These are phyloP conservation scores for Crax fasciolata DNA, from an alignment of 2,797 vertebrate genomes.

Conservation along the genomic window DNA sequence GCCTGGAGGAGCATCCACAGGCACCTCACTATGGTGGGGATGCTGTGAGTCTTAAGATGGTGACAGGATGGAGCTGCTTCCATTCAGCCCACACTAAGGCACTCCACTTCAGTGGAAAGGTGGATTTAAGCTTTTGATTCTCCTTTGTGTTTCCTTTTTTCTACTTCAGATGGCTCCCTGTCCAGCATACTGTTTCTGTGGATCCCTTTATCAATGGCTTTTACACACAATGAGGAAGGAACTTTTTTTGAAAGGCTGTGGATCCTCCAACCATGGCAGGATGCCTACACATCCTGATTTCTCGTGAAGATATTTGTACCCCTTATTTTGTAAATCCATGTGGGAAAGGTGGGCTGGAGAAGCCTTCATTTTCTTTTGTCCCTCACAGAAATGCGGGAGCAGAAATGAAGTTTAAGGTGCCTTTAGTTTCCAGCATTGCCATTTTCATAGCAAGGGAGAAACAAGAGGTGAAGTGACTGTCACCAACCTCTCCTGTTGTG, in stretches of 20 bases:
- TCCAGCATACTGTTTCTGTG: not conserved
- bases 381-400: not conserved
- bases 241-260: accelerated
- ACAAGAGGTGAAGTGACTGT: not conserved
- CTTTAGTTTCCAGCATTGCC: not conserved
- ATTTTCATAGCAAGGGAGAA: not conserved
- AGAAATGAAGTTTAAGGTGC: not conserved
- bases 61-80: not conserved
- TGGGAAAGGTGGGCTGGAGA: not conserved
- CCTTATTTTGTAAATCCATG: not conserved
- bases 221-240: accelerated
- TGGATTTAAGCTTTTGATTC: not conserved
- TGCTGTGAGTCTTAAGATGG: accelerated
- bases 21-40: not conserved
- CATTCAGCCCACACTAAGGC: not conserved
- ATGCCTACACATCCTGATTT: not conserved
- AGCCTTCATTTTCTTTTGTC: not conserved
- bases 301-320: not conserved
- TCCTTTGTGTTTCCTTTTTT: not conserved
- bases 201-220: not conserved
- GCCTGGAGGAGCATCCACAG: not conserved
- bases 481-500: not conserved
- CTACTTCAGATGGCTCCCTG: not conserved
- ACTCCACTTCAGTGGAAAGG: accelerated
- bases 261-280: not conserved